Evolutionary conservation across 2,888 invertebrate species (phyloP), one percentile per base, ranked within the genome.

Genomic region (Onchidella celtica): DNA sequence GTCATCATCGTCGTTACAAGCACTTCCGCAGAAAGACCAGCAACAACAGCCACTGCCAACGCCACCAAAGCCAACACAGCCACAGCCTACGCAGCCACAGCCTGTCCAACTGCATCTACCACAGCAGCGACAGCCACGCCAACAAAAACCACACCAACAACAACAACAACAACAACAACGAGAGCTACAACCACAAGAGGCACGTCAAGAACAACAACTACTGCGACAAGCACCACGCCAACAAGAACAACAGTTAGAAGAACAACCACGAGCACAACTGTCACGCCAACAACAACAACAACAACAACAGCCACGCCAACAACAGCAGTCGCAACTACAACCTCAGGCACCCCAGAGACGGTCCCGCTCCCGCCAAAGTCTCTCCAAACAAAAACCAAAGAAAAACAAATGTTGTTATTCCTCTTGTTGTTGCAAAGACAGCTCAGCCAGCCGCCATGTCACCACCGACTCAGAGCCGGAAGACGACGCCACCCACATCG

Each of bases 401-500:
- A 59, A 59, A 36, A 73, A 61, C 11, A 73, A 24, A 14, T 3
- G 73, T 17, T 61, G 73, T 4, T 73, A 47, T 17, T 47, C 17
- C 17, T 47, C 9, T 17, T 47, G 47, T 47, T 47, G 47, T 24
- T 36, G 73, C 0, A 38, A 61, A 0, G 59, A 59, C 2, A 73
- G 61, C 24, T 24, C 59, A 27, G 59, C 32, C 0, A n/a, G 32
- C 4, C 38, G 17, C 1, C 11, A 61, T 21, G 61, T 24, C 27
- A 61, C n/a, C n/a, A n/a, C 4, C n/a, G 27, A 61, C 4, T 9
- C n/a, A 6, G 27, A 61, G 24, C 14, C 17, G 11, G 78, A 78
- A 29, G 66, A 80, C 57, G 79, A 80, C 74, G 79, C 79, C 3
- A 61, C 73, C 11, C 79, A 80, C 55, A 80, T 80, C 61, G 79